Base-by-base conservation (phyloP, 2,888 invertebrate species). In the Synergus laeviventris region DNA sequence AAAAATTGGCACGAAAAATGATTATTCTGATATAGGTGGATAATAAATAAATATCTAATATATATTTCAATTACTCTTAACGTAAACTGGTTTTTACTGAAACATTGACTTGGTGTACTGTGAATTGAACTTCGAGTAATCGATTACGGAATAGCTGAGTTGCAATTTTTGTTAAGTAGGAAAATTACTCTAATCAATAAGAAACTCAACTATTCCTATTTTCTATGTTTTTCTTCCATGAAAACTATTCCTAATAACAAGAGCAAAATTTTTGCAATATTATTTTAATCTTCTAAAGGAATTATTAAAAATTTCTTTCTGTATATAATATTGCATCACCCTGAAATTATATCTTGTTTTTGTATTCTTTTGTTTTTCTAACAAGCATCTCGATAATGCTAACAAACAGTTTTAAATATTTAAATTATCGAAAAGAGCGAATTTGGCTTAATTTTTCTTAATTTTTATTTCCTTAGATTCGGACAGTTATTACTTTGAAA, bases 121-220 rank as follows among this genome's bases (percentile, higher is more conserved):
- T 49, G 31, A 70, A 66, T 61, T 74, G 24, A 78, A 80, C 77
- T 78, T 78, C 80, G 78, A 73, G 77, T 78, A 77, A 78, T 80
- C 78, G 54, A 78, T 74, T 74, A 56, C 18, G 56, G 14, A 45
- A 60, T 60, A 74, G 59, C 31, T 38, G 49, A 70, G 70, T 70
- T 70, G 49, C 45, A 36, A 11, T 31, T 31, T 5, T 31, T 49
- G n/a, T n/a, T 45, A 49, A 70, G 70, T 49, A 70, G 31, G 31
- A 70, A 70, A 70, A 70, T 36, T 70, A 70, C 49, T 70, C 49
- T n/a, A n/a, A 45, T 49, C n/a, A 21, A 16, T 45, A 12, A 66
- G 45, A 31, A 66, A 66, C 66, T 24, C 66, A 66, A 66, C 31
- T 45, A 66, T 66, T 66, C 24, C 45, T 16, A 24, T 21, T 66